These are phyloP conservation scores for Calameuta pallipes DNA, from an alignment of 2,888 invertebrate species.

Conservation along the genomic window DNA sequence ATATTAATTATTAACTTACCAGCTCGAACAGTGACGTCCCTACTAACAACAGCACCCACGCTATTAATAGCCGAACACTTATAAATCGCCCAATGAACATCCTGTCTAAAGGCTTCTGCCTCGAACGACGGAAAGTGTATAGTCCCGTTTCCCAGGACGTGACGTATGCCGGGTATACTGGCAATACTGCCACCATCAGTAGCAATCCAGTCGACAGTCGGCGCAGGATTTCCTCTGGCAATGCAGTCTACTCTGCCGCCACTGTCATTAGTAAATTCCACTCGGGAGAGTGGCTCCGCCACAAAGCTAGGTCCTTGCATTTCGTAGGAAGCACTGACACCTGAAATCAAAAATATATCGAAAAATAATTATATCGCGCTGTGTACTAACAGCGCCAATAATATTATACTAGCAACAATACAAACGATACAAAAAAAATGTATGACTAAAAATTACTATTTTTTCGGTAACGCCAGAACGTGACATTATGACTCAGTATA, in stretches of 20 bases:
- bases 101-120: slow-evolving; percentile 71
- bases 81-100: slow-evolving; percentile 71
- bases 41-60: slow-evolving; percentile 69
- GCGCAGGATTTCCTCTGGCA: slow-evolving; percentile 69
- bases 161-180: slow-evolving; percentile 69
- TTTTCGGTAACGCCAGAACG: no score
- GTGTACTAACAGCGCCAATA: no score
- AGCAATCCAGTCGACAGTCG: slow-evolving; percentile 70
- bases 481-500: no score
- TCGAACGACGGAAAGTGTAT: slow-evolving; percentile 70
- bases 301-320: slow-evolving; percentile 70
- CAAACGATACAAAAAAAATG: no score
- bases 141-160: slow-evolving; percentile 69
- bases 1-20: slow-evolving; percentile 52
- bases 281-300: slow-evolving; percentile 68
- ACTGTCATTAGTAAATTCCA: slow-evolving; percentile 70
- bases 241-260: slow-evolving; percentile 70
- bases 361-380: background rate
- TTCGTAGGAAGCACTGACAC: slow-evolving; percentile 68
- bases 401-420: no score
- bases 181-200: slow-evolving; percentile 69
- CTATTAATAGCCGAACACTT: slow-evolving; percentile 69
- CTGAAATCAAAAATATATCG: slow-evolving; percentile 36
- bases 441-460: no score
- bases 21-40: slow-evolving; percentile 69